Base-by-base conservation (phyloP, 2,797 vertebrate genomes). In the Ciconia nigra region DNA sequence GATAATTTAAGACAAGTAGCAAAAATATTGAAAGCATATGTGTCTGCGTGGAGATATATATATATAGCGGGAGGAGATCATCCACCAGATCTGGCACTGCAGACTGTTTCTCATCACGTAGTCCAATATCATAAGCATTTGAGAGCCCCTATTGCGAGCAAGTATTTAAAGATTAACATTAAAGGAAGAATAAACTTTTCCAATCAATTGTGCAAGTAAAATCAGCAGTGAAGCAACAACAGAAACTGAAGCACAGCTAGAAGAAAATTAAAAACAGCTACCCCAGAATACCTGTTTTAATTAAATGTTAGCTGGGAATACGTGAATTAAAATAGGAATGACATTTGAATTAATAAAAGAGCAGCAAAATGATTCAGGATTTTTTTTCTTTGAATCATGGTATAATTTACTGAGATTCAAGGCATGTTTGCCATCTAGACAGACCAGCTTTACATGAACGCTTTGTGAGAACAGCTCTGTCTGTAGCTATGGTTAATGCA, bases 111-210 rank as follows among this genome's bases (percentile, higher is more conserved):
- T 86, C 73, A 47, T 88, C 69, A 61, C 3, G 3, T 41, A 87
- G 26, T 65, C 72, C 83, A 79, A 59, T 25, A 51, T 59, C 80
- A 79, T 58, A 58, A 55, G 44, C 39, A 37, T 91, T 57, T 77
- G 52, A 61, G 86, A 80, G 41, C 16, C 49, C 86, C 83, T 83
- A 9, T 74, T 67, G 88, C 0, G 15, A 90, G 39, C 16, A 62
- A 44, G 61, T 94, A 87, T 77, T 94, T 87, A 94, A 92, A 93
- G 88, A 83, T 76, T 77, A 87, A 65, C 71, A 73, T 89, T 85
- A 94, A 92, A 96, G 54, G 52, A 66, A 89, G 81, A 86, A 87
- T 77, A 96, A 96, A 82, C 63, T 81, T 80, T 96, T 85, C 70
- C 63, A 92, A 44, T 77, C 89, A 83, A 31, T 93, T 93, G 78